Evolutionary conservation across 2,797 vertebrate species (phyloP), one percentile per base, ranked within the genome.

Genomic region (Hybognathus amarus): DNA sequence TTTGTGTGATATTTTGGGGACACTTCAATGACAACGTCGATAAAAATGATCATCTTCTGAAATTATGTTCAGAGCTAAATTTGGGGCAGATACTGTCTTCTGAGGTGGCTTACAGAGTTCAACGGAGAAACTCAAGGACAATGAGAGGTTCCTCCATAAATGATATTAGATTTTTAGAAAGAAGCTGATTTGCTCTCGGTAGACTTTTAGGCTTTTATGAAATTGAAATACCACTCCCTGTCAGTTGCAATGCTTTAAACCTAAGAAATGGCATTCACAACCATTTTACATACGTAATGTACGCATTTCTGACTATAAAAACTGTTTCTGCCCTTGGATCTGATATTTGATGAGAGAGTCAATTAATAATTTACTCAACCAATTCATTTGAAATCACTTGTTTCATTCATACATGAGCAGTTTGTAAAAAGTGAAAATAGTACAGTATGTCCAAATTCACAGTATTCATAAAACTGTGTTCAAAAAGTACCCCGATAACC

Each of bases 1-100:
- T 63, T 79, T 36, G 64, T 40, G 50, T 40, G 64, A 77, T 40
- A 40, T 73, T 73, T 84, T 79, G 67, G 80, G 80, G 82, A 83
- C 77, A 70, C 67, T 83, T 83, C 67, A 83, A 54, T 78, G 61
- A 77, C 38, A 33, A 22, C 17, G n/a, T 61, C 84, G 27, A 36
- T 78, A 71, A 83, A 73, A 85, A 74, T 79, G 0, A 82, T 74
- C 38, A 77, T 67, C 64, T 64, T 59, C 27, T 68, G 22, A 71
- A 74, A 83, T 83, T 33, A 76, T 76, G 79, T 76, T 76, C 70
- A 45, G 42, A 38, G 64, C 15, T 52, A 69, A 70, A 22, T 69
- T 45, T 80, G 54, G 61, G 61, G 38, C 40, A 47, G 61, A 61
- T 45, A 33, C 45, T n/a, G 52, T n/a, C 11, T 45, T 80, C 33